Evolutionary conservation across 1,140 invertebrate species (phyloP).

Genomic region (Spodoptera frugiperda): DNA sequence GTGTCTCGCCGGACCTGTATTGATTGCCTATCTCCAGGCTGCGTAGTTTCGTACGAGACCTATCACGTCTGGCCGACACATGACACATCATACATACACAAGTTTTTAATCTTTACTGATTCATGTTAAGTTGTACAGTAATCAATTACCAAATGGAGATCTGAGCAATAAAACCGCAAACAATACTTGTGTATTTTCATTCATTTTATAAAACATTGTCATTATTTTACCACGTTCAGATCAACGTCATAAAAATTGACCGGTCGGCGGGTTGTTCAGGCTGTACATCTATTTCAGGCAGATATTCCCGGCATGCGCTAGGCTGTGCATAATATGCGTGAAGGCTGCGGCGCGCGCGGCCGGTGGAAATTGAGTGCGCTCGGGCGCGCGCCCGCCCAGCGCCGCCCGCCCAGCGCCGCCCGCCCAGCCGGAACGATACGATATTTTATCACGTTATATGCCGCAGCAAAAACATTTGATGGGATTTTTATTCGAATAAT

Average conservation of each 20-base stretch:
- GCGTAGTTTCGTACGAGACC: no score
- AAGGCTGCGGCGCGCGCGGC: background rate
- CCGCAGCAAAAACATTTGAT: background rate
- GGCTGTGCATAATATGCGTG: slow-evolving; percentile 24
- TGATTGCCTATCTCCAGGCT: background rate
- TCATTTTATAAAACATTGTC: no score
- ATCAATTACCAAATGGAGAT: no score
- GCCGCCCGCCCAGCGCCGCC: no score
- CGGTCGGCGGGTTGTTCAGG: background rate
- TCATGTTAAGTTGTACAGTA: no score
- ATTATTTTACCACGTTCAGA: background rate
- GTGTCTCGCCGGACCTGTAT: no score
- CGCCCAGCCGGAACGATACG: slow-evolving; percentile 1
- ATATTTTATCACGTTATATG: background rate
- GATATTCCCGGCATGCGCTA: slow-evolving; percentile 9
- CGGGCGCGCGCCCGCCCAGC: background rate
- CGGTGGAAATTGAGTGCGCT: slow-evolving; percentile 30
- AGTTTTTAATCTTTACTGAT: no score
- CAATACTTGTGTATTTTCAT: no score
- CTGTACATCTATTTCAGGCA: slow-evolving; percentile 14
- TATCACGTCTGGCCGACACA: no score
- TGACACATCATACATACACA: background rate
- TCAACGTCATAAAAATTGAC: background rate
- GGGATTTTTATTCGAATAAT: background rate
- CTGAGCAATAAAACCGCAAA: background rate